Evolutionary conservation across 2,797 vertebrate species (phyloP).

Genomic region (Phylloscopus collybita): DNA sequence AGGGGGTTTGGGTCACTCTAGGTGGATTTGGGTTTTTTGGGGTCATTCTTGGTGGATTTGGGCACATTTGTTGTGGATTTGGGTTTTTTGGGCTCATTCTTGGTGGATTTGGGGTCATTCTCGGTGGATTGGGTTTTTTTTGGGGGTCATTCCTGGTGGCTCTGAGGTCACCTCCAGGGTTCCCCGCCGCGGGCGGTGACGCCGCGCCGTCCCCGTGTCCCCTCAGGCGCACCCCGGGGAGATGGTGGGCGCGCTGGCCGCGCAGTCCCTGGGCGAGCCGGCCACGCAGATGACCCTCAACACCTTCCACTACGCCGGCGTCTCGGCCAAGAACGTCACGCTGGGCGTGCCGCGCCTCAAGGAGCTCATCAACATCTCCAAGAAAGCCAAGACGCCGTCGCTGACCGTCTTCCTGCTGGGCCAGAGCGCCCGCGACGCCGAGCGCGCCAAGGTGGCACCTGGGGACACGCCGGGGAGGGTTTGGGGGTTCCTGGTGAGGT

Average conservation of each 20-base stretch:
- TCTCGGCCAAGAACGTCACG: slow-evolving; percentile 97
- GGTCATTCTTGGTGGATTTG: too few species aligned
- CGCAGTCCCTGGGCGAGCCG: slow-evolving; percentile 96
- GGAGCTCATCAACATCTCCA: slow-evolving; percentile 98
- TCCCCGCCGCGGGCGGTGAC: too few species aligned
- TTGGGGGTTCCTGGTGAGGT: too few species aligned
- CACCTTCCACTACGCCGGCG: slow-evolving; percentile 97
- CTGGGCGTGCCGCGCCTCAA: slow-evolving; percentile 95
- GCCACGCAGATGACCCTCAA: slow-evolving; percentile 99
- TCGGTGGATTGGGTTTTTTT: not conserved
- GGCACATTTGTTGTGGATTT: too few species aligned
- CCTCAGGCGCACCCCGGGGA: slow-evolving; percentile 91
- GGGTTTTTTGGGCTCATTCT: too few species aligned
- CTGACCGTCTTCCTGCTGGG: slow-evolving; percentile 95
- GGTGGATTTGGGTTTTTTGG: too few species aligned
- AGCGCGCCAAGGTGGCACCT: slow-evolving; percentile 86
- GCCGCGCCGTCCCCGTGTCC: not conserved
- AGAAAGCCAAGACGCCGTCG: slow-evolving; percentile 95
- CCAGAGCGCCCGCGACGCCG: slow-evolving; percentile 93
- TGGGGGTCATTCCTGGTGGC: not conserved
- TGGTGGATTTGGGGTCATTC: too few species aligned
- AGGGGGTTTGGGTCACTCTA: too few species aligned
- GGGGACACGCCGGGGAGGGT: not conserved
- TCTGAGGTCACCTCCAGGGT: not conserved
- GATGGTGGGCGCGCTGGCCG: slow-evolving; percentile 96